Conservation (phyloP, 2,797 vertebrate species). For the Alca torda region DNA sequence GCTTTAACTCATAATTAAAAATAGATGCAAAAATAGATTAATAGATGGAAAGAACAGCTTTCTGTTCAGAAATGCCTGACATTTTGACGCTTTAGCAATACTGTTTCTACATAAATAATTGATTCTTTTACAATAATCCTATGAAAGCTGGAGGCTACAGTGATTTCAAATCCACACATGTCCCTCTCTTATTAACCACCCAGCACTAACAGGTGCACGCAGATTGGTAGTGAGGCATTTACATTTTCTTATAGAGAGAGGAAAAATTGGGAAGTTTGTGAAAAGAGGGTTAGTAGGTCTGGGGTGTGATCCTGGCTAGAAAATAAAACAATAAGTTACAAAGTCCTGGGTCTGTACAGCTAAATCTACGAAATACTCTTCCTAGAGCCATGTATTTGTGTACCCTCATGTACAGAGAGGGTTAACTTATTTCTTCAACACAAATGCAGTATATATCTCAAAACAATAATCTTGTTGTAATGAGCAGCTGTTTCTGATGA, state of each 20-base stretch:
- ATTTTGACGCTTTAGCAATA: background rate
- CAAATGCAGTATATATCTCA: background rate
- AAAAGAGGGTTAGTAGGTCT: background rate
- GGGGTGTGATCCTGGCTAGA: background rate
- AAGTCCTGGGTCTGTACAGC: background rate
- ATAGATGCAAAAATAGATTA: background rate
- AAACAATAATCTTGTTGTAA: constrained; percentile 50
- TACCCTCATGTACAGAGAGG: background rate
- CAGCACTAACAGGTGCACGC: background rate
- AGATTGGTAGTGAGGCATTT: background rate
- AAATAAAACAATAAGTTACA: background rate
- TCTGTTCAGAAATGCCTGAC: background rate
- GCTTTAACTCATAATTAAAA: background rate
- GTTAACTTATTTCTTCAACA: constrained; percentile 31
- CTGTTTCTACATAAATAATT: background rate
- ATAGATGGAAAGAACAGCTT: background rate
- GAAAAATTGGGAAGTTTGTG: background rate
- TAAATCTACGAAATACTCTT: background rate
- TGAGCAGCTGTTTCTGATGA: constrained; percentile 31
- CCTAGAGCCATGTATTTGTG: background rate
- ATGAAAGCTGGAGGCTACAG: background rate
- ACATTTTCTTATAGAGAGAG: background rate
- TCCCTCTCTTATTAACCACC: background rate
- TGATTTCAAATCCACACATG: background rate
- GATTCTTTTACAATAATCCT: background rate